Conservation (phyloP, 2,113 vertebrate genomes). For the Poeciliopsis occidentalis region DNA sequence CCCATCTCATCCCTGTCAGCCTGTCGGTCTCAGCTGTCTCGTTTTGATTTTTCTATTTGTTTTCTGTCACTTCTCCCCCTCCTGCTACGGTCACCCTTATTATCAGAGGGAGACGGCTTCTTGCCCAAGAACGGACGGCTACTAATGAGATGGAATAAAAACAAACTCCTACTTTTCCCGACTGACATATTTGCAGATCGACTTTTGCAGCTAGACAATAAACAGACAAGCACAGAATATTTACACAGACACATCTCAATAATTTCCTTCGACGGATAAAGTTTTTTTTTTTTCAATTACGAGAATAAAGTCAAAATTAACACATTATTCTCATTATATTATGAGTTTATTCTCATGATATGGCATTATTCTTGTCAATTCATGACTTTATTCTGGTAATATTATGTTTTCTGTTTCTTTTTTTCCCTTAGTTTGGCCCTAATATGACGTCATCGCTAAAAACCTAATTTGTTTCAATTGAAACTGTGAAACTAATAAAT, state of each 20-base stretch:
- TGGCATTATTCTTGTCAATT: too few species aligned
- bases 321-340: too few species aligned
- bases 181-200: not conserved
- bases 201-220: not conserved
- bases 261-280: not conserved
- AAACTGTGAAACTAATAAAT: not conserved
- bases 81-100: not conserved
- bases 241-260: not conserved
- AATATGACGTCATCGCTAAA: not conserved
- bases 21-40: too few species aligned
- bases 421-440: too few species aligned
- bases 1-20: not conserved
- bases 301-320: too few species aligned
- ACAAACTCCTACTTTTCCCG: not conserved
- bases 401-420: too few species aligned
- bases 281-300: too few species aligned
- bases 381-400: too few species aligned
- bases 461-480: not conserved
- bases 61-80: not conserved
- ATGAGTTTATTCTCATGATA: too few species aligned
- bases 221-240: not conserved
- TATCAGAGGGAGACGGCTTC: not conserved
- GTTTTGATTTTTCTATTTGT: slow-evolving; percentile 1
- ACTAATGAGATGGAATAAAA: slow-evolving; percentile 9
- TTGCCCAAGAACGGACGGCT: not conserved